phyloP scores from a whole-genome alignment of 2,797 vertebrate genomes.

The Arnoldichthys spilopterus region DNA sequence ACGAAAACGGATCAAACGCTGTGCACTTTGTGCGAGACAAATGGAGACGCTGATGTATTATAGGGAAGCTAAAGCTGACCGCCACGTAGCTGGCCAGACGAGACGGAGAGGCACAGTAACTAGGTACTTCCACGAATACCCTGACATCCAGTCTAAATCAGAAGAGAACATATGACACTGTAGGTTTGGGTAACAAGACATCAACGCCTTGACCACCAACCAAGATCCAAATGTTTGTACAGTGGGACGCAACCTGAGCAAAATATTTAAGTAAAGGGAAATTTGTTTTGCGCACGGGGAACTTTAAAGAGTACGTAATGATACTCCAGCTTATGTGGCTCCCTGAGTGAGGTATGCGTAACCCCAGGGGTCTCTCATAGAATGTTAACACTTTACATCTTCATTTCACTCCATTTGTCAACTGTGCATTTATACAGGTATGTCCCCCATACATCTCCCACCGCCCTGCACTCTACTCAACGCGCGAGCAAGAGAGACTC shows the following conservation, averaged over 20 bases:
- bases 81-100: neutral
- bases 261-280: neutral
- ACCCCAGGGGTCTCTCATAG: too few species aligned
- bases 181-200: neutral
- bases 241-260: neutral
- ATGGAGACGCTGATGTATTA: neutral
- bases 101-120: neutral
- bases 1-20: neutral
- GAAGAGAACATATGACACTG: constrained; percentile 3
- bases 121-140: constrained; percentile 24
- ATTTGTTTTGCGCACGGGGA: neutral
- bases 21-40: neutral
- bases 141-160: constrained; percentile 13
- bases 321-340: neutral
- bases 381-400: too few species aligned
- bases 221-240: constrained; percentile 9
- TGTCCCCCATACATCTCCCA: too few species aligned
- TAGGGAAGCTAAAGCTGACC: neutral
- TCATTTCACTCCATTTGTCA: too few species aligned
- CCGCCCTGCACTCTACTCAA: too few species aligned
- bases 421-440: too few species aligned
- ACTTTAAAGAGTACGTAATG: neutral
- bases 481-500: too few species aligned
- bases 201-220: constrained; percentile 6
- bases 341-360: too few species aligned